Conservation (phyloP, 2,797 vertebrate species). For the Lagodon rhomboides region DNA sequence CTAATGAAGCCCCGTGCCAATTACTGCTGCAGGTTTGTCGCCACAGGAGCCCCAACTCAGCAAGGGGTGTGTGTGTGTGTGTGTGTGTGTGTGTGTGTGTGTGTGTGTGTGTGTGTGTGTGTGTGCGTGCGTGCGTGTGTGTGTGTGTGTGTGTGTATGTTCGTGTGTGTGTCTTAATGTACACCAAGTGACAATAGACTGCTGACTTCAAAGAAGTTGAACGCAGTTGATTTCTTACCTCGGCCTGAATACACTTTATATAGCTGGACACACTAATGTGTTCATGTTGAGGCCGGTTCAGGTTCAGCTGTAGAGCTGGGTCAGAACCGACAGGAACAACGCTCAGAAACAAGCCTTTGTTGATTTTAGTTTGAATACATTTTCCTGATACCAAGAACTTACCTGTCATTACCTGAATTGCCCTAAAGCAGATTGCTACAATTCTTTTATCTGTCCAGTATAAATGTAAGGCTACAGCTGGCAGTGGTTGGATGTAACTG, state of each 20-base stretch:
- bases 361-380: background rate
- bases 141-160: no score
- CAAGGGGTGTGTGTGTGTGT: slow-evolving; percentile 17
- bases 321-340: background rate
- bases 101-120: background rate
- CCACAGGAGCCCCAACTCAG: slow-evolving; percentile 22
- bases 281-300: background rate
- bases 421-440: background rate
- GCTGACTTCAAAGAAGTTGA: background rate
- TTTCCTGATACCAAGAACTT: background rate
- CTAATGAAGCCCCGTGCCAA: slow-evolving; percentile 41
- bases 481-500: no score
- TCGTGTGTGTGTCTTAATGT: background rate
- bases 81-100: slow-evolving; percentile 18
- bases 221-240: background rate
- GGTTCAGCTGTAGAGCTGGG: background rate
- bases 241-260: background rate
- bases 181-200: background rate
- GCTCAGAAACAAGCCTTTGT: background rate
- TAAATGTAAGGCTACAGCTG: no score
- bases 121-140: background rate
- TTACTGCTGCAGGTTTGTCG: slow-evolving; percentile 29
- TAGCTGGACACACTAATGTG: background rate
- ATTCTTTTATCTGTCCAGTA: no score
- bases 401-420: background rate